Evolutionary conservation across 1,140 invertebrate species (phyloP), one percentile per base, ranked within the genome.

Genomic region (Drosophila leontia): DNA sequence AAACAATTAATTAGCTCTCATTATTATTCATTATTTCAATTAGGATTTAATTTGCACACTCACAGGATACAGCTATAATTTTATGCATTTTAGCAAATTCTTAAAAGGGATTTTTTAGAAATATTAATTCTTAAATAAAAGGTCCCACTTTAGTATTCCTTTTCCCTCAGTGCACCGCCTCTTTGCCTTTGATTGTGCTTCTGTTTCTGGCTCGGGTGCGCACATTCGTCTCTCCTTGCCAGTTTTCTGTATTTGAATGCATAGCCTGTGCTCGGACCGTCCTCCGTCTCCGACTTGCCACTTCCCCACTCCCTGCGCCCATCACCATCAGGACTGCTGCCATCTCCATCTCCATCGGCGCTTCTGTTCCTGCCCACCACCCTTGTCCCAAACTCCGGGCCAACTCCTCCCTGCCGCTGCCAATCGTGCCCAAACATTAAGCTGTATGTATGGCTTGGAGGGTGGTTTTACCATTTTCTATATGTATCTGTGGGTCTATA

Each of bases 401-500:
- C 34, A 56, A 41, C 56, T 41, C 53, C 68, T 29, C 62, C 69
- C 74, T 35, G 44, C 35, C 37, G 41, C 74, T 78, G 76, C 75
- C 76, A 78, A 78, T 78, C 76, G 75, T 78, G 75, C 76, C 76
- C 75, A 78, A 78, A 78, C 76, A 78, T 78, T 78, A 78, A 78
- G 75, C 75, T 78, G 77, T 78, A 42, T 77, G 55, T 76, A 59
- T 51, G 53, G 60, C 48, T 64, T 56, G 44, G 84, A 84, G 84
- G 84, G 84, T 87, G 84, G 84, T 87, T 87, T 87, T 87, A 87
- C 84, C 84, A 90, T 87, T 87, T 87, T 82, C 79, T 87, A 83
- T 83, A 75, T 58, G 71, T 81, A 70, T 77, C 41, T 57, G 48
- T 60, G 34, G 77, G 47, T 82, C 53, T 79, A 64, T 80, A 67